These are phyloP conservation scores for Erythrocebus patas DNA, from an alignment of 2,113 vertebrate species.

Conservation along the genomic window DNA sequence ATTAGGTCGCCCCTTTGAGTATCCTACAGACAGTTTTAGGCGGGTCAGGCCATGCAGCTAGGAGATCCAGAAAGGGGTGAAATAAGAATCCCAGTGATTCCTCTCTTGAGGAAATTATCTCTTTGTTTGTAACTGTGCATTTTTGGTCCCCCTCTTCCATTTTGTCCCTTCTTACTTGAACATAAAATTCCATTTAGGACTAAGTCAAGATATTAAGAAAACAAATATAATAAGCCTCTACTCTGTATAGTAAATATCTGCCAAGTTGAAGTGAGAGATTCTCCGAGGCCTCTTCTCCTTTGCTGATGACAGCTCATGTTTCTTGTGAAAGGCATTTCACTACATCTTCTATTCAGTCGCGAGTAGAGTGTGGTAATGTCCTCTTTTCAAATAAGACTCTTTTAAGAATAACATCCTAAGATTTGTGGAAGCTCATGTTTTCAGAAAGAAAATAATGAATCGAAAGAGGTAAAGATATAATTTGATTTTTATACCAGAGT, in stretches of 20 bases:
- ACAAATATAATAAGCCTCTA: neutral
- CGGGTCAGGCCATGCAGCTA: accelerated
- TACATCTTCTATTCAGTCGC: neutral
- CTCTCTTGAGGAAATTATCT: neutral
- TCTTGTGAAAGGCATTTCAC: neutral
- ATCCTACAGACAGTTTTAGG: neutral
- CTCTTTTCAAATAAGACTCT: neutral
- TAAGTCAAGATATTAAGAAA: conserved; percentile 13
- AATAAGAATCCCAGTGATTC: neutral
- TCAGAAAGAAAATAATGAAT: conserved; percentile 25
- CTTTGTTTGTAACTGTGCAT: neutral
- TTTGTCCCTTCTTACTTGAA: neutral
- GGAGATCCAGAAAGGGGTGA: neutral
- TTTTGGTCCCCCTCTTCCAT: neutral
- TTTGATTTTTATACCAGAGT: conserved; percentile 32
- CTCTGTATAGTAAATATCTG: neutral
- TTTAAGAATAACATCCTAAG: neutral
- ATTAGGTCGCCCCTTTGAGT: neutral
- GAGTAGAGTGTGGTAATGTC: neutral
- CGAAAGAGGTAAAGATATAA: conserved; percentile 1
- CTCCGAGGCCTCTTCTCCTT: neutral
- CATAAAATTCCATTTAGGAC: neutral
- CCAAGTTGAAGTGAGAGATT: neutral
- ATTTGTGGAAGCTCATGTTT: neutral
- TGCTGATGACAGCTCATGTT: neutral